Percentiles rank a stretch among this genome's conserved stretches.
Evolutionary conservation across 2,797 vertebrate genomes (phyloP).

Genomic region (Novumbra hubbsi): DNA sequence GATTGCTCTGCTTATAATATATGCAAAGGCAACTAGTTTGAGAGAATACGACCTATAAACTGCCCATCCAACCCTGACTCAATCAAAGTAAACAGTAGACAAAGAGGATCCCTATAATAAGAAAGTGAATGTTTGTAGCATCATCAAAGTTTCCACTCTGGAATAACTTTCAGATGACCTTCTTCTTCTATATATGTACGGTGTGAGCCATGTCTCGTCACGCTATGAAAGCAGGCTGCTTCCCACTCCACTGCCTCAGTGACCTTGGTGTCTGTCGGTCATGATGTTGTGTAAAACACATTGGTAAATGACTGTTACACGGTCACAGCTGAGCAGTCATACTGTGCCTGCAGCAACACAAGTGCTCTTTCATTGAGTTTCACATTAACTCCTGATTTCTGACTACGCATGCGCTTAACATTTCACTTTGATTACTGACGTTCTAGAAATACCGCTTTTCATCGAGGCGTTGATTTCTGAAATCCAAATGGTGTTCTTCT

Average conservation of each 20-base stretch:
- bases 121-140: not conserved
- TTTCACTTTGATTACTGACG: not conserved
- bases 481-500: not conserved
- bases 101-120: not conserved
- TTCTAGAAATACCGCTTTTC: not conserved
- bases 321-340: conserved; percentile 40
- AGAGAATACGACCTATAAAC: not conserved
- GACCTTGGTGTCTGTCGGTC: conserved; percentile 27
- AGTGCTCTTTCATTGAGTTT: not conserved
- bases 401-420: not conserved
- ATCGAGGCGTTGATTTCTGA: not conserved
- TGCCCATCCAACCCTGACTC: not conserved
- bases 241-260: conserved; percentile 6
- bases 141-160: not conserved
- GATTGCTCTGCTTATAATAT: not conserved
- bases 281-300: conserved; percentile 37
- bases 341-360: conserved; percentile 9
- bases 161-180: not conserved
- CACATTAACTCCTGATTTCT: not conserved
- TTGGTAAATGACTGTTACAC: conserved; percentile 42
- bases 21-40: not conserved
- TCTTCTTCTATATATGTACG: not conserved
- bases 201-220: not conserved
- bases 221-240: not conserved
- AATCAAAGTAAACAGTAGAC: not conserved